phyloP scores from a whole-genome alignment of 2,113 vertebrate species.

The Gopherus evgoodei region DNA sequence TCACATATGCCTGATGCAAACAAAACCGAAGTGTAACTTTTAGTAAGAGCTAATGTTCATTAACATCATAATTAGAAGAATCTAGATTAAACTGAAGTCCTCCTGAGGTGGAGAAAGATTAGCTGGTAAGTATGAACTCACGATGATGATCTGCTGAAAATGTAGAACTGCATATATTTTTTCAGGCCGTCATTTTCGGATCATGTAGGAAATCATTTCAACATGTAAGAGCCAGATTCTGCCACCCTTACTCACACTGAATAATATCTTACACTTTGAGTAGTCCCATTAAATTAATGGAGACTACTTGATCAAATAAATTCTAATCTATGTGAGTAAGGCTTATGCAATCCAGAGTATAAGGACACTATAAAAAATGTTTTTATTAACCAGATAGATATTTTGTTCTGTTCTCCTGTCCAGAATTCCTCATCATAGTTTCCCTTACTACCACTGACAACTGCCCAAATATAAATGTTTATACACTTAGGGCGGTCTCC shows the following conservation, averaged over 20 bases:
- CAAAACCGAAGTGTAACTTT: background rate
- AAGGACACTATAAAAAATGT: background rate
- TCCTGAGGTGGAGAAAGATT: background rate
- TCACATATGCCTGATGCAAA: background rate
- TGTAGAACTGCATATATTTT: accelerated
- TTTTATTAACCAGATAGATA: background rate
- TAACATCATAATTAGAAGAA: background rate
- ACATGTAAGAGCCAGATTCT: accelerated
- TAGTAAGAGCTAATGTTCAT: background rate
- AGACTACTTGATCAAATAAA: background rate
- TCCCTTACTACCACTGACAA: background rate
- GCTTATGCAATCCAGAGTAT: too few species aligned
- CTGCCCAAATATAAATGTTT: background rate
- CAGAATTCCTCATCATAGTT: accelerated
- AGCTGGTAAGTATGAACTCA: background rate
- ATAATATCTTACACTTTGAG: background rate
- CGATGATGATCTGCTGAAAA: background rate
- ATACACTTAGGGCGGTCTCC: background rate
- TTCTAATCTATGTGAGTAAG: background rate
- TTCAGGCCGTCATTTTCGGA: background rate
- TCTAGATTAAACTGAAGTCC: background rate
- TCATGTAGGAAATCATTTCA: background rate
- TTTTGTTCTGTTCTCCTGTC: background rate
- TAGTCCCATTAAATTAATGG: background rate
- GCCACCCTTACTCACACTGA: accelerated